Percentiles rank a stretch among this genome's conserved stretches.
phyloP scores from a whole-genome alignment of 2,797 vertebrate genomes.

The Acanthornis magna region DNA sequence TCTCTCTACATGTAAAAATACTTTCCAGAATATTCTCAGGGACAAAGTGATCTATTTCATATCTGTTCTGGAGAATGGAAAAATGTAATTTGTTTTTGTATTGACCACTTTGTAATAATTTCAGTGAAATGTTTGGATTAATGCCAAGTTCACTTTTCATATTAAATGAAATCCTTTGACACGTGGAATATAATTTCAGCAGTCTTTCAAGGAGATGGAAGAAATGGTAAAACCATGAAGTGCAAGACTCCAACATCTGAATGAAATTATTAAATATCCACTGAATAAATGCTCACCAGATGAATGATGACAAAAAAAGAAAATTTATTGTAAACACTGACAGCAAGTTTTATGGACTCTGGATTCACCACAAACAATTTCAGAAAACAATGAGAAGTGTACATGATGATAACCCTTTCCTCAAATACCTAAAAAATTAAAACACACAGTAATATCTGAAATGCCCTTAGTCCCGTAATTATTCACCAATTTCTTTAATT shows the following conservation, averaged over 20 bases:
- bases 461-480: neutral
- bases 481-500: neutral
- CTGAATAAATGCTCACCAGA: neutral
- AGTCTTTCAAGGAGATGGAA: neutral
- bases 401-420: neutral
- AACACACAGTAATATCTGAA: neutral
- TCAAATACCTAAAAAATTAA: neutral
- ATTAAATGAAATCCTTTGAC: neutral
- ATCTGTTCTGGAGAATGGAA: neutral
- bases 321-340: neutral
- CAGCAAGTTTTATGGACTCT: neutral
- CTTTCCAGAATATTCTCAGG: neutral
- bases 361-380: neutral
- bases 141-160: neutral
- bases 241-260: neutral
- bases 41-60: neutral
- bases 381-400: neutral
- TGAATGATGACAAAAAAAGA: neutral
- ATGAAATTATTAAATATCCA: neutral
- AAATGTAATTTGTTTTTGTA: neutral
- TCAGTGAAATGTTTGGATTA: neutral
- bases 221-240: neutral
- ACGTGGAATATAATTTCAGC: neutral
- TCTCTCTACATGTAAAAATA: neutral
- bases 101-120: neutral